Percentiles rank a stretch among this genome's conserved stretches.
Evolutionary conservation across 2,113 vertebrate species (phyloP).

Genomic region (Ciconia maguari): DNA sequence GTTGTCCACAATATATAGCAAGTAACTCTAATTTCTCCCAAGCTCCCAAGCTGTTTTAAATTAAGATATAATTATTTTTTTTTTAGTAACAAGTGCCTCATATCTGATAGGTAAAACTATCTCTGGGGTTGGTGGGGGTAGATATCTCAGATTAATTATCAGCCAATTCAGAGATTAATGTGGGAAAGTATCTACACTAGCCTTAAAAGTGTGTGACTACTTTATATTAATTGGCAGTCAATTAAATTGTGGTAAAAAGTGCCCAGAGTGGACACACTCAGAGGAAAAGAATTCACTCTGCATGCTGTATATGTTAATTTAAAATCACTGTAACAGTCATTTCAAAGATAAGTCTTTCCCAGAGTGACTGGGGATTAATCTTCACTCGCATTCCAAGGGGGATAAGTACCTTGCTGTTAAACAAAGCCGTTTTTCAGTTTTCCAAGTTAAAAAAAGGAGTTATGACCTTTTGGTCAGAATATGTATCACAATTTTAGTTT

Average conservation of each 20-base stretch:
- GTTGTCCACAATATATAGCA: neutral
- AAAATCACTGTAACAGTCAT: slow-evolving; percentile 14
- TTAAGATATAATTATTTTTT: neutral
- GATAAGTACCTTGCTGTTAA: neutral
- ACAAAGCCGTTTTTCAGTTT: slow-evolving; percentile 11
- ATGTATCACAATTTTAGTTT: neutral
- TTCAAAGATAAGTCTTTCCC: slow-evolving; percentile 8
- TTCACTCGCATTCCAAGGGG: neutral
- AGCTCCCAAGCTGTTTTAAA: neutral
- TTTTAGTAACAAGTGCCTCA: neutral
- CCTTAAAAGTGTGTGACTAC: slow-evolving; percentile 34
- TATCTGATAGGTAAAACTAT: neutral
- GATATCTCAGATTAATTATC: slow-evolving; percentile 19
- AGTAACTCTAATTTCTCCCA: neutral
- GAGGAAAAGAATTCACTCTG: slow-evolving; percentile 9
- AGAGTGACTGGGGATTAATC: slow-evolving; percentile 19
- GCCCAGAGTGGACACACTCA: slow-evolving; percentile 33
- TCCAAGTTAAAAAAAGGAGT: neutral
- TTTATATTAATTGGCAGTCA: slow-evolving; percentile 49
- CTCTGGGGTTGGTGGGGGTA: neutral
- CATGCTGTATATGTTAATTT: slow-evolving; percentile 17
- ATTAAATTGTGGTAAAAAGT: slow-evolving; percentile 38
- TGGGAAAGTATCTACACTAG: neutral
- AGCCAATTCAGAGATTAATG: neutral
- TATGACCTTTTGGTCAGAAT: neutral